These are phyloP conservation scores for Tetramorium parvispinum DNA, from an alignment of 1,140 invertebrate species.

Conservation along the genomic window DNA sequence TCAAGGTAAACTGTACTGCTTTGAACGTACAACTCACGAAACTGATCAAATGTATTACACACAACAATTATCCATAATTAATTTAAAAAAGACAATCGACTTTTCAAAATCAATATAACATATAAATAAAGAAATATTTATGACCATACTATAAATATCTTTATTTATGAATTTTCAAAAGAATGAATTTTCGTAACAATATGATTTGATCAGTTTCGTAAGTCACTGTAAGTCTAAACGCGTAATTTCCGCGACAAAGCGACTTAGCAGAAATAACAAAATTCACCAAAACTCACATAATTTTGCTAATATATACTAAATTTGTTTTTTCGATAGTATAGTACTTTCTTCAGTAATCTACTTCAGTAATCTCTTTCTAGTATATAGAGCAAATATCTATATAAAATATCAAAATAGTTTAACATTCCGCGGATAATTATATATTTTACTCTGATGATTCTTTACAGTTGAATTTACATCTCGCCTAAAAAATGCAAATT, in stretches of 20 bases:
- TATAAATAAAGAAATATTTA: no score
- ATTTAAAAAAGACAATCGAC: no score
- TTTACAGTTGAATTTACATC: constrained; percentile 62
- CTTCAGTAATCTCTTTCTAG: constrained; percentile 60
- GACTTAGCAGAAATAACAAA: constrained; percentile 54
- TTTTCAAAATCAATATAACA: no score
- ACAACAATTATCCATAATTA: no score
- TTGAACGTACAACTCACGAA: no score
- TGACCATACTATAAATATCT: no score
- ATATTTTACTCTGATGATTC: constrained; percentile 64
- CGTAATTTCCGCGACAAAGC: constrained; percentile 17
- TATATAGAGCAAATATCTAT: constrained; percentile 73
- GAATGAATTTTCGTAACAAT: no score
- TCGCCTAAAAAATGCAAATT: constrained; percentile 46
- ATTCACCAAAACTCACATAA: constrained; percentile 13
- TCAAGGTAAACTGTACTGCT: neutral
- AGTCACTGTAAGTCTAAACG: neutral
- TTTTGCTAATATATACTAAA: constrained; percentile 62
- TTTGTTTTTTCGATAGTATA: constrained; percentile 59
- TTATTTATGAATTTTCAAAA: no score
- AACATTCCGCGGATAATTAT: constrained; percentile 69
- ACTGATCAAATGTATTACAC: no score
- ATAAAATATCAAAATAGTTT: constrained; percentile 76
- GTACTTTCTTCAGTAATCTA: constrained; percentile 75
- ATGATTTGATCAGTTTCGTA: no score